Evolutionary conservation across 2,888 invertebrate species (phyloP).

Genomic region (Urechis unicinctus): DNA sequence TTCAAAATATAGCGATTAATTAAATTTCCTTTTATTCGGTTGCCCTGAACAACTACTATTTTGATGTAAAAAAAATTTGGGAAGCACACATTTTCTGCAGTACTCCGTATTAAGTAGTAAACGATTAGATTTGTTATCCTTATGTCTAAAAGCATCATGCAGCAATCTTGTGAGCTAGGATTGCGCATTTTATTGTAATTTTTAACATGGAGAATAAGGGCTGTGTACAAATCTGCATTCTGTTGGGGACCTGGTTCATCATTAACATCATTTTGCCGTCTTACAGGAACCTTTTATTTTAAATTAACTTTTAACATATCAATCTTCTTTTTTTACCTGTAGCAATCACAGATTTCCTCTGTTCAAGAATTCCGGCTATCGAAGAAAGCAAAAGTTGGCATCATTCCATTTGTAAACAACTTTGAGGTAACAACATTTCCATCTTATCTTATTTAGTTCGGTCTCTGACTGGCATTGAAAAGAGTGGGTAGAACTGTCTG

Average conservation of each 20-base stretch:
- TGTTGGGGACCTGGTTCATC: no score
- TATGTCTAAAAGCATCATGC: no score
- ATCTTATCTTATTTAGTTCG: no score
- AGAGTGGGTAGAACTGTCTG: no score
- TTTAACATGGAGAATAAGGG: not conserved
- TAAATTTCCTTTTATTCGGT: not conserved
- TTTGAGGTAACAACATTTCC: conserved; percentile 64
- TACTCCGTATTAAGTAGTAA: no score
- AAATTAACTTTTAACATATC: not conserved
- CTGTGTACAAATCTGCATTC: not conserved
- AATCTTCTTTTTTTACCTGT: conserved; percentile 13
- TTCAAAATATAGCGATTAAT: not conserved
- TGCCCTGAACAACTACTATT: no score
- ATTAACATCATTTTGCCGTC: no score
- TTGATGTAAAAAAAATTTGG: no score
- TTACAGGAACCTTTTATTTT: not conserved
- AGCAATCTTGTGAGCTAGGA: no score
- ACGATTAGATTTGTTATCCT: no score
- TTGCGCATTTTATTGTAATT: not conserved
- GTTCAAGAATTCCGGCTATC: conserved; percentile 72
- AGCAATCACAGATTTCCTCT: conserved; percentile 63
- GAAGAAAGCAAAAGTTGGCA: conserved; percentile 75
- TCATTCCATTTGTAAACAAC: conserved; percentile 80
- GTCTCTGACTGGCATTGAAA: no score
- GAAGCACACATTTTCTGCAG: no score